A percentile compares a stretch with the other conserved stretches of the same genome.
Conservation (phyloP, 2,888 invertebrate species). For the Dimorphilus gyrociliatus region DNA sequence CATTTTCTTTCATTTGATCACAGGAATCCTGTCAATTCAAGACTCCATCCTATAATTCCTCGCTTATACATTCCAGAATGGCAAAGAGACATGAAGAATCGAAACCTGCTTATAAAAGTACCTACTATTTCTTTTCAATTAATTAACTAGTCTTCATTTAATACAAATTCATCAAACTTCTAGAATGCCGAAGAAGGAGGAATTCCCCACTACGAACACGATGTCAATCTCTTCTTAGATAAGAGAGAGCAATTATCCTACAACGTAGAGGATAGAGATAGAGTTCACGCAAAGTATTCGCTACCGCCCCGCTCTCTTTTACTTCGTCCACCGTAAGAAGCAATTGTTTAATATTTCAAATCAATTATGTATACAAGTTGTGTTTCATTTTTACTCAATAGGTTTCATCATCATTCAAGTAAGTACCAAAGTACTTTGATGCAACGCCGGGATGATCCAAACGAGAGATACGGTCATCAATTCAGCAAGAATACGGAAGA, state of each 20-base stretch:
- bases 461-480: no score
- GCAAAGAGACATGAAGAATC: constrained; percentile 36
- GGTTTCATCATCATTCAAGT: constrained; percentile 24
- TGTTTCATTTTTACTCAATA: no score
- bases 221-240: constrained; percentile 32
- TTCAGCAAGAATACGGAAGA: no score
- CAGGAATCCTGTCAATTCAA: constrained; percentile 28
- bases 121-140: not conserved
- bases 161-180: constrained; percentile 4
- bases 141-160: no score
- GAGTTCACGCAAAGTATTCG: constrained; percentile 25
- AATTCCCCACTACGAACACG: constrained; percentile 33
- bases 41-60: constrained; percentile 30
- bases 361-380: no score
- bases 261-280: constrained; percentile 28
- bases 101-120: constrained; percentile 29
- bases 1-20: constrained; percentile 4
- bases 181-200: constrained; percentile 32
- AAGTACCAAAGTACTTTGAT: constrained; percentile 29
- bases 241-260: constrained; percentile 35
- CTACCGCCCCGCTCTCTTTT: constrained; percentile 22
- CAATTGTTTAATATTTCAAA: no score
- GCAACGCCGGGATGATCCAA: constrained; percentile 20
- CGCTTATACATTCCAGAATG: constrained; percentile 31
- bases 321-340: constrained; percentile 24